Evolutionary conservation across 1,140 invertebrate genomes (phyloP), one percentile per base, ranked within the genome.

Genomic region (Caenorhabditis briggsae): DNA sequence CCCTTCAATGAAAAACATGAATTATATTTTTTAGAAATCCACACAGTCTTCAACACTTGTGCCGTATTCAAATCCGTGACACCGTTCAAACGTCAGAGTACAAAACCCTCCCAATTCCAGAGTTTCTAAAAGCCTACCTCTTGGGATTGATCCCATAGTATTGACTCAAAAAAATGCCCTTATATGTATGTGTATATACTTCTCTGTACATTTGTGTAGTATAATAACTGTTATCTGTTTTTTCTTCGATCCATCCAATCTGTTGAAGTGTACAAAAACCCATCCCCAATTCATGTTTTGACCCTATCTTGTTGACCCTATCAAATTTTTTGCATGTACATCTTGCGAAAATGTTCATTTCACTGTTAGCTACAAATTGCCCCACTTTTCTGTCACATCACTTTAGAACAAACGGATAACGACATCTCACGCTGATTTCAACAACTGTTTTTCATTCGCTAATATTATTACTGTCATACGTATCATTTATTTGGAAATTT

Each of bases 61-160:
- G 83, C 58, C 88, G 88, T 16, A 46, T 86, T 23, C 16, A 53
- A 41, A 55, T 89, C 16, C 46, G 88, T 0, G 48, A 70, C 50
- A 89, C 74, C 5, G 33, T 86, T 20, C 50, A 70, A 56, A 90
- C 78, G 7, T 83, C 89, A 16, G 74, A 58, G n/a, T 89, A 83
- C 48, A 70, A 74, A n/a, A 43, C 56, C 33, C 83, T 88, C 33
- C 83, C 50, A 43, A 82, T 89, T 25, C 88, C 88, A 23, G 25
- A 46, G 18, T 59, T 55, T 43, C 41, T 88, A 8, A 83, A 88
- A 33, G 50, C 46, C 50, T 88, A 88, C 50, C 59, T 88, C 33
- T 74, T 88, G 33, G 87, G 87, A 25, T 20, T 64, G 25, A 61
- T 58, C 82, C 55, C 58, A 61, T 83, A 83, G 55, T 46, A n/a